Base-by-base conservation (phyloP, 2,113 vertebrate species). In the Atlantisia rogersi region DNA sequence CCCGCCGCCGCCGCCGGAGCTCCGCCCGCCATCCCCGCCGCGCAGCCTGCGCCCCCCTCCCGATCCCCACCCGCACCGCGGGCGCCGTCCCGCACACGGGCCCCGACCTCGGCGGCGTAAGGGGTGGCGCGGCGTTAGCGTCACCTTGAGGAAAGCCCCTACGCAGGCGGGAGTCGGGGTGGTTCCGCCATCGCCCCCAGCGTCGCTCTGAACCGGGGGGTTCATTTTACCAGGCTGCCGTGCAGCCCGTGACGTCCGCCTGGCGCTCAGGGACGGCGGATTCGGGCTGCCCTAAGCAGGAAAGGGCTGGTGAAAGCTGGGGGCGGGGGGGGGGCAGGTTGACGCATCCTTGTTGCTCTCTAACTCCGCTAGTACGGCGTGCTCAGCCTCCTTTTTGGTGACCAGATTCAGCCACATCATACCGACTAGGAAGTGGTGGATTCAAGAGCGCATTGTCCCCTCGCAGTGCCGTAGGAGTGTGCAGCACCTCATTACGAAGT, bases 381-480 rank as follows among this genome's bases (percentile, higher is more conserved):
- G 1, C 0, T 31, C 29, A 37, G 12, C 14, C 10, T 21, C 10
- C 5, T 2, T n/a, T 71, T 44, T 7, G 2, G 39, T 24, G 15
- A 21, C 16, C 15, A 17, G 21, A 7, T 56, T 73, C 12, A 53
- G 5, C 5, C 9, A 2, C 9, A 8, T 40, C 19, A 5, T 39
- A 17, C 15, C n/a, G 21, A 1, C 12, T 68, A 2, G 18, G 16
- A 13, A 65, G 67, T 2, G 24, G 11, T 24, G 13, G 29, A 21
- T 17, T 28, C 60, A 26, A 62, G 24, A 10, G 9, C 13, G 13
- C 6, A 0, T 28, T 68, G 17, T 12, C 24, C 21, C 17, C 52
- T 29, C 18, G 0, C 9, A 18, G 25, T 21, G 5, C 24, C 3
- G 0, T 5, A 28, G 21, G 18, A 71, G 2, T 0, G 0, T 2